These are phyloP conservation scores for Caenorhabditis imperialis DNA, from an alignment of 2,888 invertebrate species.

Conservation along the genomic window DNA sequence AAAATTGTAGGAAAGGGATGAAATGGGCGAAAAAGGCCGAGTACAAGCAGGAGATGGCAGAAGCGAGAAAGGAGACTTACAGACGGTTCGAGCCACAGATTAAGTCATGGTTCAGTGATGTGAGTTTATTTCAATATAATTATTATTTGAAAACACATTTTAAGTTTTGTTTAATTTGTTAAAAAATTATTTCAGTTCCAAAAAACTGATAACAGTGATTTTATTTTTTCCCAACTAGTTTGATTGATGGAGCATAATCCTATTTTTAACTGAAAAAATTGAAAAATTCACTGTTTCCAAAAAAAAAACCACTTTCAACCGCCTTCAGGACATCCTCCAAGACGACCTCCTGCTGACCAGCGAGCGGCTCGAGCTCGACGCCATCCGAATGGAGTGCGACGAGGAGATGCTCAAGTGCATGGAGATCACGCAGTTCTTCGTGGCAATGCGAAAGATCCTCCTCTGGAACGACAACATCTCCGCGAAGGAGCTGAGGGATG, in stretches of 20 bases:
- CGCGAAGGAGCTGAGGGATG: slow-evolving; percentile 7
- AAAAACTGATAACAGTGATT: neutral
- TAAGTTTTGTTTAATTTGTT: no score
- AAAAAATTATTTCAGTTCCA: neutral
- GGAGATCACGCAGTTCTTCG: slow-evolving; percentile 47
- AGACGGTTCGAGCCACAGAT: slow-evolving; percentile 19
- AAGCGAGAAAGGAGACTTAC: slow-evolving; percentile 25
- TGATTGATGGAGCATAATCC: neutral
- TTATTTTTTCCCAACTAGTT: neutral
- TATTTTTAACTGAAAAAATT: slow-evolving; percentile 2
- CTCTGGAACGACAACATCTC: slow-evolving; percentile 38
- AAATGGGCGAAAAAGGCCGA: slow-evolving; percentile 28
- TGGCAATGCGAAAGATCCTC: slow-evolving; percentile 40
- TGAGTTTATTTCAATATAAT: no score
- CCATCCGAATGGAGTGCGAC: slow-evolving; percentile 4
- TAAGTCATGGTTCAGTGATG: slow-evolving; percentile 33
- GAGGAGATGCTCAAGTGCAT: slow-evolving; percentile 33
- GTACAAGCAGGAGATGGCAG: slow-evolving; percentile 14
- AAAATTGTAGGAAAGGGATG: slow-evolving; percentile 25
- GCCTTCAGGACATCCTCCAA: slow-evolving; percentile 8
- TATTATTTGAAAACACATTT: no score
- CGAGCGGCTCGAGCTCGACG: neutral
- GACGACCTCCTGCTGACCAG: slow-evolving; percentile 28
- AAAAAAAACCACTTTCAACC: neutral
- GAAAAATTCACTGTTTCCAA: no score